A percentile compares a stretch with the other conserved stretches of the same genome.
Conservation (phyloP, 2,113 vertebrate species). For the Mastomys natalensis region DNA sequence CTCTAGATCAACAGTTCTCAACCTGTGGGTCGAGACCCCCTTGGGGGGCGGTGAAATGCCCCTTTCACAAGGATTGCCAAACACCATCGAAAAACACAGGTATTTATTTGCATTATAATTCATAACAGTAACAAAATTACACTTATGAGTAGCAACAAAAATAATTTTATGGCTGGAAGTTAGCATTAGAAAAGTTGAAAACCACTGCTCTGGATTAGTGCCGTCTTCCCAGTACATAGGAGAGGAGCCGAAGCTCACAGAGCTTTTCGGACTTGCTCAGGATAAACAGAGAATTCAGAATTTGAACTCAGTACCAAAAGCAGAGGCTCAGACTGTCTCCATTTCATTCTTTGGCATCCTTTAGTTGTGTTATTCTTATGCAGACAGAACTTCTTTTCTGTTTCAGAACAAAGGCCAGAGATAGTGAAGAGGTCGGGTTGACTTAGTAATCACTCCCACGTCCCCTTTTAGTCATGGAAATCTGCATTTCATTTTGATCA, state of each 20-base stretch:
- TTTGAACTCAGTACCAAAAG: background rate
- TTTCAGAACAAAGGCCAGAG: background rate
- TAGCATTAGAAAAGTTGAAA: background rate
- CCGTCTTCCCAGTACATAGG: background rate
- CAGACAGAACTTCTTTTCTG: background rate
- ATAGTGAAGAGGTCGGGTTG: background rate
- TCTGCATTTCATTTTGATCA: conserved; percentile 62
- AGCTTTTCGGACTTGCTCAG: background rate
- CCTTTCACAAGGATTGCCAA: too few relatives aligned
- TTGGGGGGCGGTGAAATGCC: background rate
- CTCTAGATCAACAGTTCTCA: background rate
- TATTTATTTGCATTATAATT: background rate
- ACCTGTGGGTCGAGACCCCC: background rate
- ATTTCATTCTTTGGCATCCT: background rate
- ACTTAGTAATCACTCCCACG: background rate
- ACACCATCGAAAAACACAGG: background rate
- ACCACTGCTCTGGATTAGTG: background rate
- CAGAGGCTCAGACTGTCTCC: background rate
- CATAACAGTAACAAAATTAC: background rate
- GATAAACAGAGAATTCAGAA: background rate
- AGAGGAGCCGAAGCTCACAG: background rate
- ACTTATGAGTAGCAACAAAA: background rate
- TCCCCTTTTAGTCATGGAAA: conserved; percentile 28
- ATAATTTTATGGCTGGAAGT: background rate
- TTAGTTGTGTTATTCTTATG: background rate